phyloP scores from a whole-genome alignment of 2,113 vertebrate genomes.

The Sapayoa aenigma region DNA sequence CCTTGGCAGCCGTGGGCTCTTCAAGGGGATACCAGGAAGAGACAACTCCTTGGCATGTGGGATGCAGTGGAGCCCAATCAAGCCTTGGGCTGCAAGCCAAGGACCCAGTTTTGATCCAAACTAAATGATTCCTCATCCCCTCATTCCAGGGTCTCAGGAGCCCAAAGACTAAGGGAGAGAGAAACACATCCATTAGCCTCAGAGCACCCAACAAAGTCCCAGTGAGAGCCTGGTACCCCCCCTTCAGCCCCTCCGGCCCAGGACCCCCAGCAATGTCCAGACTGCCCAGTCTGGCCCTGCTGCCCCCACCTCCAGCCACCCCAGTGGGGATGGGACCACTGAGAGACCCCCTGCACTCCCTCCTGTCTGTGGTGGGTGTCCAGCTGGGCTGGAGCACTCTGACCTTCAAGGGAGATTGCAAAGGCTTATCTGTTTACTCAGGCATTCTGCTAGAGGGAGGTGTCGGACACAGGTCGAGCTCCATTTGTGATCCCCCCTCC shows the following conservation, averaged over 20 bases:
- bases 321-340: accelerated
- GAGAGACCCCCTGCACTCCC: background rate
- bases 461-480: background rate
- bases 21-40: background rate
- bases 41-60: accelerated
- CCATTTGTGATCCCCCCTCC: background rate
- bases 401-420: slow-evolving; percentile 61
- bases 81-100: background rate
- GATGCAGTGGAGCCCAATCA: background rate
- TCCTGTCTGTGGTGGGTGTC: background rate
- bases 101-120: background rate
- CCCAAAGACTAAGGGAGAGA: background rate
- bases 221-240: background rate
- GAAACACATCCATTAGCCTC: background rate
- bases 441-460: slow-evolving; percentile 45
- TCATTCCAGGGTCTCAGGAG: background rate
- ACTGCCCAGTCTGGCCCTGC: background rate
- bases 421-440: slow-evolving; percentile 57
- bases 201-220: background rate
- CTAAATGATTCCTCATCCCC: background rate
- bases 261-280: background rate
- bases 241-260: background rate
- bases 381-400: background rate
- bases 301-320: background rate
- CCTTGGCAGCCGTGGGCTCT: background rate